Evolutionary conservation across 2,797 vertebrate genomes (phyloP).

Genomic region (Sardinella longiceps): DNA sequence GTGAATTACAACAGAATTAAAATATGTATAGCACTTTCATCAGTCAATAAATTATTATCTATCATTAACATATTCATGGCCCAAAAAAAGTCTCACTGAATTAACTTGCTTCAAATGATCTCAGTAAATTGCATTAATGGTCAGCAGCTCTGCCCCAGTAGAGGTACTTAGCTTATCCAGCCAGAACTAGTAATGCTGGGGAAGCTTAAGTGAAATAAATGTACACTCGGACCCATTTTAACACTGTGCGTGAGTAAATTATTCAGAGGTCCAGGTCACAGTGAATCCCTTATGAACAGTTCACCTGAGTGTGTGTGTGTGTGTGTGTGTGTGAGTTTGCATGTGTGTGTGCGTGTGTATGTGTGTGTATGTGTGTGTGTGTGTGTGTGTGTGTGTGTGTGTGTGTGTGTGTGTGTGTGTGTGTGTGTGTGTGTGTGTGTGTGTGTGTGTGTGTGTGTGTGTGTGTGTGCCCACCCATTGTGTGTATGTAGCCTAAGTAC

Average conservation of each 20-base stretch:
- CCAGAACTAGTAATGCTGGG: not conserved
- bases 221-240: not conserved
- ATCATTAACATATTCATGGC: not conserved
- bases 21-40: not conserved
- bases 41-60: not conserved
- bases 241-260: not conserved
- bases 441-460: not conserved
- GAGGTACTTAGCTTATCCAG: constrained; percentile 8
- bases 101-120: not conserved
- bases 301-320: not conserved
- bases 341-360: not conserved
- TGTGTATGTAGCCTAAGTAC: not conserved
- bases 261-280: not conserved
- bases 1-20: not conserved
- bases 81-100: not conserved
- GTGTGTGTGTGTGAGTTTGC: not conserved
- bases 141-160: not conserved
- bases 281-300: not conserved
- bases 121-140: not conserved
- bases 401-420: not conserved
- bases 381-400: not conserved
- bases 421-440: not conserved
- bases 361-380: not conserved
- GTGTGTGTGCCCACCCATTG: not conserved
- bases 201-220: not conserved